These are phyloP conservation scores for Apomyelois bistriatella DNA, from an alignment of 2,888 invertebrate species.

Conservation along the genomic window DNA sequence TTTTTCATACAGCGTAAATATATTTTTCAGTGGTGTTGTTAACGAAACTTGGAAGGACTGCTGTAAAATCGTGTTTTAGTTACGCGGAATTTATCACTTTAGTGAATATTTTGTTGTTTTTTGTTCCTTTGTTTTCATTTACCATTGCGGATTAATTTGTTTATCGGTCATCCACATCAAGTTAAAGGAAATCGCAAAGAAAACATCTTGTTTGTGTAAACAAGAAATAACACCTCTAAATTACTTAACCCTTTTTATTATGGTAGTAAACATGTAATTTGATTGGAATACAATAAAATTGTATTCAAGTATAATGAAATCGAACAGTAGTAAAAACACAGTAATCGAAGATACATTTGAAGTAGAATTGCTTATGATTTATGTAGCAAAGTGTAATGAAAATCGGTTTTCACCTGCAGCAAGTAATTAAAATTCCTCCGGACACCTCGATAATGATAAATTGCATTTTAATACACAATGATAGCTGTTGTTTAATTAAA, in stretches of 20 bases:
- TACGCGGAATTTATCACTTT: constrained; percentile 22
- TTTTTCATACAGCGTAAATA: constrained; percentile 37
- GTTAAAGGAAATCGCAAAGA: no score
- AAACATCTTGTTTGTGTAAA: no score
- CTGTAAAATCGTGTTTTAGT: constrained; percentile 10
- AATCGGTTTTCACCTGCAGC: constrained; percentile 29
- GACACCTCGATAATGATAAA: constrained; percentile 29
- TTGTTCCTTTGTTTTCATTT: constrained; percentile 15
- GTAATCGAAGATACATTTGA: not conserved
- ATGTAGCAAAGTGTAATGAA: constrained; percentile 20
- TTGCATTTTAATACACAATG: not conserved
- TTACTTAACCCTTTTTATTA: constrained; percentile 1
- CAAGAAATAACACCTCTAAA: not conserved
- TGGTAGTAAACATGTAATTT: not conserved
- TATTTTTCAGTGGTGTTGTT: constrained; percentile 31
- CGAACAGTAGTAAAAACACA: not conserved
- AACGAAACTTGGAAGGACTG: constrained; percentile 31
- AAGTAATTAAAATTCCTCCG: constrained; percentile 47
- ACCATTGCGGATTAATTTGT: constrained; percentile 1
- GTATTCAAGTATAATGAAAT: not conserved
- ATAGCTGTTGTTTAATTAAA: not conserved
- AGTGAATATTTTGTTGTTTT: constrained; percentile 17
- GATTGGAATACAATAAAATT: not conserved
- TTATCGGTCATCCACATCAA: not conserved
- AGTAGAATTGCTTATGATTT: no score